phyloP scores from a whole-genome alignment of 1,140 invertebrate genomes.

The Zaprionus camerounensis region DNA sequence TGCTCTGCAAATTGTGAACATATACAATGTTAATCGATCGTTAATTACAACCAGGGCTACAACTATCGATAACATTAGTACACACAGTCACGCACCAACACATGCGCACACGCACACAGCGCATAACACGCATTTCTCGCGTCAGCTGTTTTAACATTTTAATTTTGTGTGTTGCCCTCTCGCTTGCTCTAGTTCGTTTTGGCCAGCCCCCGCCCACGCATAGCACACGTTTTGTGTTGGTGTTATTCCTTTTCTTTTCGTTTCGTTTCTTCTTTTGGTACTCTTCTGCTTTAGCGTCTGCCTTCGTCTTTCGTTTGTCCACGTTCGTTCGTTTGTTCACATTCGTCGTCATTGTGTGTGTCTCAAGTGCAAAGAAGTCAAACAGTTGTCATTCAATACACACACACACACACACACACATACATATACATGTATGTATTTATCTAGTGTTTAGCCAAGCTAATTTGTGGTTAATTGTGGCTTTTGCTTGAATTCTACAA shows the following conservation, averaged over 20 bases:
- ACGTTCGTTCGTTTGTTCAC: constrained; percentile 17
- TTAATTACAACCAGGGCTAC: constrained; percentile 48
- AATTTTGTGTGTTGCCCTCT: constrained; percentile 1
- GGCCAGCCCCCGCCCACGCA: constrained; percentile 55
- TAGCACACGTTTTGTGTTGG: constrained; percentile 47
- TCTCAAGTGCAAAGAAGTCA: constrained; percentile 75
- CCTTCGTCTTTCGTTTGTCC: constrained; percentile 24
- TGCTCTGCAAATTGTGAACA: constrained; percentile 3
- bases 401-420: not conserved
- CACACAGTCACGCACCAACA: constrained; percentile 4
- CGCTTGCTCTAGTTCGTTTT: not conserved
- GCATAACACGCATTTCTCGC: constrained; percentile 19
- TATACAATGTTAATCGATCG: constrained; percentile 39
- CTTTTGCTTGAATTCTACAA: constrained; percentile 6
- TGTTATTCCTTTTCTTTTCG: constrained; percentile 6
- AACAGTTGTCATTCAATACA: constrained; percentile 51
- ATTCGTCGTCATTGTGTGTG: constrained; percentile 12
- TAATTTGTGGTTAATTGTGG: constrained; percentile 35
- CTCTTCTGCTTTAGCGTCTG: constrained; percentile 6
- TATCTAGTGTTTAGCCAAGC: constrained; percentile 22
- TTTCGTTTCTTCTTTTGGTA: not conserved
- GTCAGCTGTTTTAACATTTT: constrained; percentile 51
- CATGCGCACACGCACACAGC: not conserved
- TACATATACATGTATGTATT: constrained; percentile 10
- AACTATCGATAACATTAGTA: constrained; percentile 44